A percentile compares a stretch with the other conserved stretches of the same genome.
phyloP scores from a whole-genome alignment of 2,888 invertebrate genomes.

The Perdita meconis region DNA sequence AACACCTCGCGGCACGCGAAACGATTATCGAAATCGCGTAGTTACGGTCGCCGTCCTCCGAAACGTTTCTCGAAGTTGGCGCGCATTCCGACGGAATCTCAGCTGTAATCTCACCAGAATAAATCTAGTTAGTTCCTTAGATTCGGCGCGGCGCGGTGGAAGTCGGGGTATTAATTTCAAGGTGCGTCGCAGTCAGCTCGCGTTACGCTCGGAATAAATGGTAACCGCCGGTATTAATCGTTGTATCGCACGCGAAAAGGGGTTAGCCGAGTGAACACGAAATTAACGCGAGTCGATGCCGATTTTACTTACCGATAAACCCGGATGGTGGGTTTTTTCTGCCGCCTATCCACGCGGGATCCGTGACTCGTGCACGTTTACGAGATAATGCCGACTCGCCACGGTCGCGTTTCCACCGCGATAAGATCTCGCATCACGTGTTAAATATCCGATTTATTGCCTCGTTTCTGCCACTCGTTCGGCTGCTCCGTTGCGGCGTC shows the following conservation, averaged over 20 bases:
- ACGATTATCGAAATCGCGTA: conserved; percentile 18
- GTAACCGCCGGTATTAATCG: conserved; percentile 62
- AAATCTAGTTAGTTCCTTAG: conserved; percentile 60
- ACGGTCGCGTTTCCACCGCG: conserved; percentile 57
- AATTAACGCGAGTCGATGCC: conserved; percentile 63
- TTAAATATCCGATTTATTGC: conserved; percentile 64
- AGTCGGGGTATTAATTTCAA: conserved; percentile 62
- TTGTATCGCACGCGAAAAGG: conserved; percentile 61
- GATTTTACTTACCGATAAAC: conserved; percentile 64
- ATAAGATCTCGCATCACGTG: conserved; percentile 59
- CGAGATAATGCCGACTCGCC: conserved; percentile 53
- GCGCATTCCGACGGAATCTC: conserved; percentile 46
- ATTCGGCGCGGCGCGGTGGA: conserved; percentile 47
- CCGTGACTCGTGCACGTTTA: conserved; percentile 61
- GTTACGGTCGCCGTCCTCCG: background rate
- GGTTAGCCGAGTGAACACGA: conserved; percentile 48
- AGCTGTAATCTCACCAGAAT: conserved; percentile 34
- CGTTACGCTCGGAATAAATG: conserved; percentile 61
- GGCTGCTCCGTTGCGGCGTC: background rate
- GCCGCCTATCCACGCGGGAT: conserved; percentile 51
- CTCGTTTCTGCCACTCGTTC: conserved; percentile 42
- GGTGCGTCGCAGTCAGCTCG: conserved; percentile 52
- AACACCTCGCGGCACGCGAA: conserved; percentile 53
- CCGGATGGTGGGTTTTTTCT: conserved; percentile 48
- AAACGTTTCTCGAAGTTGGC: conserved; percentile 15